Evolutionary conservation across 2,113 vertebrate species (phyloP), one percentile per base, ranked within the genome.

Genomic region (Pyxicephalus adspersus): DNA sequence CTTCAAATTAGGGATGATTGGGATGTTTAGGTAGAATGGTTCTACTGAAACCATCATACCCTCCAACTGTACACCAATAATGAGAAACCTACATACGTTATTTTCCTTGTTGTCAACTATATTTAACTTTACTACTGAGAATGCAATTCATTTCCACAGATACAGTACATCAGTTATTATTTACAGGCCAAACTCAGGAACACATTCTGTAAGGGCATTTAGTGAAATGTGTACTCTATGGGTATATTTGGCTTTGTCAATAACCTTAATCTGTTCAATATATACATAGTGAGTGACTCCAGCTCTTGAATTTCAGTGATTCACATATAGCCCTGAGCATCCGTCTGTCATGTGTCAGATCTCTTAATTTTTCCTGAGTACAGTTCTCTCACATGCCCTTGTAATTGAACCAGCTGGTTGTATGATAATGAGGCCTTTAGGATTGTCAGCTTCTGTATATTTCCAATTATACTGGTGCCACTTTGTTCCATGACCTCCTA

Each of bases 401-500:
- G 51, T 75, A 87, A 81, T 68, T 34, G 79, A 89, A 86, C 58
- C 64, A 86, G 26, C 61, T 85, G 68, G 20, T 81, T 88, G 83
- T 80, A 20, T 83, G 76, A 55, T 85, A 88, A 89, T 84, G 82
- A 88, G 80, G 80, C 25, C 81, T 88, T 88, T 86, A 77, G 79
- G 70, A 83, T 81, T 80, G 82, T 81, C 84, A 84, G 60, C 28
- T 34, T 83, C 29, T 79, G 20, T 84, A 2, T 84, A 67, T 83
- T 87, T 88, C 77, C 84, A 83, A 88, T 88, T 88, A 83, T 9
- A 77, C 51, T 45, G 31, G 45, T 87, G 83, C 85, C 72, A 64
- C 83, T 85, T 88, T 66, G 76, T 88, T 87, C 80, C 28, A 57
- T 87, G 82, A 83, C 83, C 80, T 86, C 83, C 52, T 84, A 29